Evolutionary conservation across 2,888 invertebrate genomes (phyloP), one percentile per base, ranked within the genome.

Genomic region (Andrena chrysosceles): DNA sequence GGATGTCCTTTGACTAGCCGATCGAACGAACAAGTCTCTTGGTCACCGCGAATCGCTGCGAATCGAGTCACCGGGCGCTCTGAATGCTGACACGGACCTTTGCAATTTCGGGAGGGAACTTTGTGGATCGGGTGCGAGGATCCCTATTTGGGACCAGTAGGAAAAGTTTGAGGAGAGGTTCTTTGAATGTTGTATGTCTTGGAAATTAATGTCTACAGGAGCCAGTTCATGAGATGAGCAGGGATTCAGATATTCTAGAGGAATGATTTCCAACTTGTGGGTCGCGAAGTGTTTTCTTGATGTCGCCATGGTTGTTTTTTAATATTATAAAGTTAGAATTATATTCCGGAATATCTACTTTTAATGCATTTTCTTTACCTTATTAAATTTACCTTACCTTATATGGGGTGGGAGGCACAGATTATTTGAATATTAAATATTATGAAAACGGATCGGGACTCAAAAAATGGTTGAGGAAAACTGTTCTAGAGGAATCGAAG

Each of bases 1-100:
- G 88, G 88, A 88, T 84, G 85, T 88, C 81, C 88, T 87, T 87
- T 86, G 87, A 85, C 74, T 76, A 35, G 64, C 33, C 70, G 73
- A 64, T 67, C 66, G 70, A 78, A 81, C 71, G 49, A 64, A 6
- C 71, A 63, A 79, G 77, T 67, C 66, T 73, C 59, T 75, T 67
- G 74, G 60, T 62, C 74, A 67, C 20, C 73, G 66, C 52, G 42
- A 73, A 59, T 63, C 35, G 23, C 16, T 10, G 35, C 48, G 33
- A 60, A 66, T 77, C 10, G 29, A 23, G 66, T 16, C 66, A 33
- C 33, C 2, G 23, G 60, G 29, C 48, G 10, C 33, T 26, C 62
- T 56, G 3, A 56, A 56, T 56, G 56, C 56, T 23, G 54, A 20
- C 20, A n/a, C n/a, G 56, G 10, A 23, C 56, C 26, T 56, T 56